Evolutionary conservation across 2,888 invertebrate species (phyloP).

Genomic region (Lamproptera curius): DNA sequence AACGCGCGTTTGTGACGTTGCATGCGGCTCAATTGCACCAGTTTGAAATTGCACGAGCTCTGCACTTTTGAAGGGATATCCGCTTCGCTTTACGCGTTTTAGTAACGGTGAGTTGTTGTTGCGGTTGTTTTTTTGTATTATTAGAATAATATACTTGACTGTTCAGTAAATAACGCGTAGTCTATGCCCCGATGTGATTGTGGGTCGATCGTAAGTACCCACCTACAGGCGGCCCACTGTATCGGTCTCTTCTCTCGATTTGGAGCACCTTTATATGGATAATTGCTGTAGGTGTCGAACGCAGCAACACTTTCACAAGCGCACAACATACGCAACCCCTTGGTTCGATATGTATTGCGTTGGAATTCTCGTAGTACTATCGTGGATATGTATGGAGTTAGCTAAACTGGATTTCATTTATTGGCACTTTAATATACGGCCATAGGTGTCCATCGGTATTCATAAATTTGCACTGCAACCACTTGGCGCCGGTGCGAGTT

Average conservation of each 20-base stretch:
- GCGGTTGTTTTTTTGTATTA: slow-evolving; percentile 34
- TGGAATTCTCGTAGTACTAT: background rate
- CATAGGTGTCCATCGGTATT: background rate
- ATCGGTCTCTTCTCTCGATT: slow-evolving; percentile 48
- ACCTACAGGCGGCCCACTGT: slow-evolving; percentile 19
- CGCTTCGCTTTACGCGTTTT: slow-evolving; percentile 44
- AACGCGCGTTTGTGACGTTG: background rate
- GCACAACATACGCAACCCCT: slow-evolving; percentile 2
- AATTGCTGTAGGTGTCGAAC: slow-evolving; percentile 32
- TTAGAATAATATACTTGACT: no score
- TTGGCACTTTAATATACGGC: background rate
- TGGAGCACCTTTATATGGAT: slow-evolving; percentile 41
- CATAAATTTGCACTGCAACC: slow-evolving; percentile 5
- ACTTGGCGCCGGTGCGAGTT: slow-evolving; percentile 1
- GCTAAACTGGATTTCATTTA: slow-evolving; percentile 16
- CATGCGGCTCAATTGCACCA: background rate
- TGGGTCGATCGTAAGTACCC: slow-evolving; percentile 65
- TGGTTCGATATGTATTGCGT: background rate
- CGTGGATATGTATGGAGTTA: background rate
- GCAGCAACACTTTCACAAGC: slow-evolving; percentile 34
- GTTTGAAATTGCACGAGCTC: slow-evolving; percentile 8
- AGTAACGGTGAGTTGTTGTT: slow-evolving; percentile 64
- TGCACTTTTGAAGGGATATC: slow-evolving; percentile 58
- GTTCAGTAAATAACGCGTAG: slow-evolving; percentile 47
- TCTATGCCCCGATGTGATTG: slow-evolving; percentile 55